Percentiles rank a stretch among this genome's conserved stretches.
Evolutionary conservation across 2,888 invertebrate genomes (phyloP).

Genomic region (Dolichopus griseipennis): DNA sequence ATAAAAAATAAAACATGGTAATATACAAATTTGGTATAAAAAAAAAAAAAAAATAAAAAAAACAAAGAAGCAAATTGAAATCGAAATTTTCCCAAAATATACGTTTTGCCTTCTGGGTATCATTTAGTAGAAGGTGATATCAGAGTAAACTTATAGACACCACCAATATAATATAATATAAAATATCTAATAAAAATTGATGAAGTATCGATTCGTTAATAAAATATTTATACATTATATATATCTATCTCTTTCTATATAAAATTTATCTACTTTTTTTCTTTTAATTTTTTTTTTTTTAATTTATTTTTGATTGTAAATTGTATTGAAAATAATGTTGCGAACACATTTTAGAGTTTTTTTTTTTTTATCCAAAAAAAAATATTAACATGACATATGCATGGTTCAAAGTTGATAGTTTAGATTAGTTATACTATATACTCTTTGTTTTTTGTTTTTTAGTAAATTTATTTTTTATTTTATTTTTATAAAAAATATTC

Average conservation of each 20-base stretch:
- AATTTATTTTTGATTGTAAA: neutral
- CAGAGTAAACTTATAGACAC: too few relatives aligned
- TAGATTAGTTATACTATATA: neutral
- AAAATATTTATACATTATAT: neutral
- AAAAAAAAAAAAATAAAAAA: too few relatives aligned
- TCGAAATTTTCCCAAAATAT: too few relatives aligned
- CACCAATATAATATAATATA: too few relatives aligned
- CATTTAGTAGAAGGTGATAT: too few relatives aligned
- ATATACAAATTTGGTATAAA: too few relatives aligned
- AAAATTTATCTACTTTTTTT: neutral
- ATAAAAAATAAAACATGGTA: too few relatives aligned
- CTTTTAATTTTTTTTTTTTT: neutral
- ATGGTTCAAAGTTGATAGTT: neutral
- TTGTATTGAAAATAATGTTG: neutral
- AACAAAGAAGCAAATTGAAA: too few relatives aligned
- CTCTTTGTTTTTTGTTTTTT: neutral
- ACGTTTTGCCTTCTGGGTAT: too few relatives aligned
- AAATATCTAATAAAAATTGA: neutral
- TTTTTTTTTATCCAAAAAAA: too few relatives aligned
- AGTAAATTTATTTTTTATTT: neutral
- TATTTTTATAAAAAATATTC: neutral
- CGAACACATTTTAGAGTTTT: neutral
- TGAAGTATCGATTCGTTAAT: constrained; percentile 1
- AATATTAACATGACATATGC: constrained; percentile 2
- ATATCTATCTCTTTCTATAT: neutral